These are phyloP conservation scores for Grantiella picta DNA, from an alignment of 2,113 vertebrate genomes.

Conservation along the genomic window DNA sequence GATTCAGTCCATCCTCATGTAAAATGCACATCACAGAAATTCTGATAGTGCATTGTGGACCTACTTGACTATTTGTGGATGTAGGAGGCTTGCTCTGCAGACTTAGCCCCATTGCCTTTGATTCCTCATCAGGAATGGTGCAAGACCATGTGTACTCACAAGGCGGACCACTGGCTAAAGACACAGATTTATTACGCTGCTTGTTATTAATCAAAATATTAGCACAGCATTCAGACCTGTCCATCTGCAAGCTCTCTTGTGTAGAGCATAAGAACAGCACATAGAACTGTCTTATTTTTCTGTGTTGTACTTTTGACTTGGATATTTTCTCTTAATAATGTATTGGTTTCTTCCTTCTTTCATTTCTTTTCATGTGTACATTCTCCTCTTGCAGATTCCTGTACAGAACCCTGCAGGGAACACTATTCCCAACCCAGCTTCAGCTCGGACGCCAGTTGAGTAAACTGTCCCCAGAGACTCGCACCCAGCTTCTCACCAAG, in stretches of 20 bases:
- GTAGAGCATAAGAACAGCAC: neutral
- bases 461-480: slow-evolving; percentile 65
- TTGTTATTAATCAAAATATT: neutral
- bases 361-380: neutral
- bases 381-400: slow-evolving; percentile 80
- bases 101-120: neutral
- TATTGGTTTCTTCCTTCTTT: neutral
- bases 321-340: neutral
- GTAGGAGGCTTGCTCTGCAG: neutral
- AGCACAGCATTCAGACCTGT: neutral
- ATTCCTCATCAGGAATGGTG: neutral
- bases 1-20: neutral
- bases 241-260: neutral
- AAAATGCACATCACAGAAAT: neutral
- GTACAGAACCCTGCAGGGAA: slow-evolving; percentile 88
- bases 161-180: neutral
- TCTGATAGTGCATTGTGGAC: neutral
- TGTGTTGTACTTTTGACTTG: neutral
- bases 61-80: neutral
- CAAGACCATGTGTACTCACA: neutral
- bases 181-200: neutral
- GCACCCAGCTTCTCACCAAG: slow-evolving; percentile 64
- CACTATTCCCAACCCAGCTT: slow-evolving; percentile 85
- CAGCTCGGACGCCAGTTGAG: slow-evolving; percentile 88
- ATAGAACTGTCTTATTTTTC: neutral